These are phyloP conservation scores for Graptemys geographica DNA, from an alignment of 2,797 vertebrate species.

Conservation along the genomic window DNA sequence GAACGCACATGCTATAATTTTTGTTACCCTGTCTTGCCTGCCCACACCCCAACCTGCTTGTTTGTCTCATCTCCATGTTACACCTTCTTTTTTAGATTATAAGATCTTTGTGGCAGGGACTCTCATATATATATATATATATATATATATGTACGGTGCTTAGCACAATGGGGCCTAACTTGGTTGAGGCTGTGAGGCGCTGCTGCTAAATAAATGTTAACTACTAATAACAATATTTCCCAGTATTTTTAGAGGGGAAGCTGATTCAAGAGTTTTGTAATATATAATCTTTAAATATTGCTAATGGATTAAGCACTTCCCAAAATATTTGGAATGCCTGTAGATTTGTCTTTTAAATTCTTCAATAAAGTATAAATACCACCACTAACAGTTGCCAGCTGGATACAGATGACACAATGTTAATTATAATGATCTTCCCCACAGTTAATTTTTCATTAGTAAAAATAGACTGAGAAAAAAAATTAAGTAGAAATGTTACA, in stretches of 20 bases:
- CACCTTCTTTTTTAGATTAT: neutral
- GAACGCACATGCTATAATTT: neutral
- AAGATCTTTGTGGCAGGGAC: neutral
- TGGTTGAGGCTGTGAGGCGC: neutral
- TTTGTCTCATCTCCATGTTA: neutral
- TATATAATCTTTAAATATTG: constrained; percentile 48
- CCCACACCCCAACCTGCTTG: neutral
- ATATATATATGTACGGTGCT: neutral
- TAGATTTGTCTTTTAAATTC: constrained; percentile 35
- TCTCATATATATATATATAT: neutral
- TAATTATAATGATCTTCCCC: constrained; percentile 45
- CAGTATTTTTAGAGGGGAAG: neutral
- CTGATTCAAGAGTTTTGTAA: neutral
- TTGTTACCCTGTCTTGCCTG: neutral
- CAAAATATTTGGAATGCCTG: constrained; percentile 45
- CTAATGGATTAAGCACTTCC: constrained; percentile 40
- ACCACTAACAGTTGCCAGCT: constrained; percentile 27
- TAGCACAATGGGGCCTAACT: neutral
- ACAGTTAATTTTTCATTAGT: constrained; percentile 45
- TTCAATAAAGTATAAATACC: neutral
- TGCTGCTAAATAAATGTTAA: neutral
- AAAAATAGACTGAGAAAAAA: constrained; percentile 9
- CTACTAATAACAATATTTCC: neutral
- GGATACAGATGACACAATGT: neutral
- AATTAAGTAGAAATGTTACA: constrained; percentile 21